These are phyloP conservation scores for Porites rus DNA, from an alignment of 92 coral and sea anemone species.

Conservation along the genomic window DNA sequence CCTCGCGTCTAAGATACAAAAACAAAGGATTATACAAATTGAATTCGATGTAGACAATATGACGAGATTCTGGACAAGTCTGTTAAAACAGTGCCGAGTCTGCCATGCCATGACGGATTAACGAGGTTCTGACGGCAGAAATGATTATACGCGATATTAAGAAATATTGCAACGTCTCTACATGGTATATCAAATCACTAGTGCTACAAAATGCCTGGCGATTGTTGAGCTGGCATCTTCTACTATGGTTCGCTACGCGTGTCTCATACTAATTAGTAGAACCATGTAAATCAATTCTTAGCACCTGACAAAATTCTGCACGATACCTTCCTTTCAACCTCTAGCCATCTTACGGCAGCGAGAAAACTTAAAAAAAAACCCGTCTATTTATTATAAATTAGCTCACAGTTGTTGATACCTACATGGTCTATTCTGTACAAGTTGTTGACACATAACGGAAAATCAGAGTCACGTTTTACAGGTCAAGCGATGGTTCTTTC, in stretches of 20 bases:
- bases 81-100: not conserved
- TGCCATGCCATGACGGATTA: not conserved
- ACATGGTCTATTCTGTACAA: too few species aligned
- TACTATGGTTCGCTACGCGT: not conserved
- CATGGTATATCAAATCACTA: not conserved
- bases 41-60: not conserved
- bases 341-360: not conserved
- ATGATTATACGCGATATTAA: not conserved
- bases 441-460: too few species aligned
- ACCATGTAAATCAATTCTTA: too few species aligned
- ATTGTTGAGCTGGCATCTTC: not conserved
- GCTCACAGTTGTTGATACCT: not conserved
- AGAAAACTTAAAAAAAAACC: too few species aligned
- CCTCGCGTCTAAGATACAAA: not conserved
- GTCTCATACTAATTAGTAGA: not conserved
- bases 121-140: not conserved
- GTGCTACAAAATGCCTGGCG: slow-evolving; percentile 5
- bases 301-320: not conserved
- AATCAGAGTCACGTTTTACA: too few species aligned
- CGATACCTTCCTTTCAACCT: not conserved
- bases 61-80: not conserved
- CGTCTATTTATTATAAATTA: not conserved
- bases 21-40: not conserved
- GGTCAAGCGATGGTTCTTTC: not conserved
- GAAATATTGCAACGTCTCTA: not conserved